Base-by-base conservation (phyloP, 2,888 invertebrate species). In the Dynastes tityus region DNA sequence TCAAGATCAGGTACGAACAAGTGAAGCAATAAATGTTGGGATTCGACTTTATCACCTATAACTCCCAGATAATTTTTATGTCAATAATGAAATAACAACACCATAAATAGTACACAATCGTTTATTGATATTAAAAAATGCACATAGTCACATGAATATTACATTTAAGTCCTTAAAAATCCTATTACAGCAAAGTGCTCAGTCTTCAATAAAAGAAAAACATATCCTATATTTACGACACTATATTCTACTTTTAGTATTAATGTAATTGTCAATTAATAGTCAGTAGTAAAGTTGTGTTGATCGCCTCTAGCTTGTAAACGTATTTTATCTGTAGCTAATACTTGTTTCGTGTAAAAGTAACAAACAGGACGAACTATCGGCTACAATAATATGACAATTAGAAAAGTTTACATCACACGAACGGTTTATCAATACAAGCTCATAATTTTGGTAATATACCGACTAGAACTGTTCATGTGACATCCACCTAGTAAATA, bases 151-250 rank as follows among this genome's bases (percentile, higher is more conserved):
- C 83, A 84, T 82, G 74, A 80, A 73, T 55, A 45, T 78, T 71
- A 78, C 74, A 73, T 73, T 67, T 84, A 82, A 73, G 76, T 80
- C 79, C 68, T 84, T 83, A 83, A 82, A 84, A 84, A 83, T 80
- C 80, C 82, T 84, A 84, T 68, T 82, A 81, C 82, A 84, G 84
- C 84, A 81, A 81, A 82, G 85, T 85, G 84, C 84, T 84, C 85
- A 85, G 85, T 85, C 85, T 84, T 85, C 81, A 80, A 83, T 83
- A 85, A 83, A 84, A 83, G 82, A 85, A 55, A 55, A 84, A 83
- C 81, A 80, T 58, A 65, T 63, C 53, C 74, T 77, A 79, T 51
- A 4, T 53, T 45, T 74, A 74, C 61, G 37, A 45, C 8, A 45
- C 22, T 45, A 61, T 22, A 22, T 40, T 27, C 73, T 58, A 73